Percentiles rank a stretch among this genome's conserved stretches.
These are phyloP conservation scores for Leuciscus idus DNA, from an alignment of 2,113 vertebrate genomes.

Conservation along the genomic window DNA sequence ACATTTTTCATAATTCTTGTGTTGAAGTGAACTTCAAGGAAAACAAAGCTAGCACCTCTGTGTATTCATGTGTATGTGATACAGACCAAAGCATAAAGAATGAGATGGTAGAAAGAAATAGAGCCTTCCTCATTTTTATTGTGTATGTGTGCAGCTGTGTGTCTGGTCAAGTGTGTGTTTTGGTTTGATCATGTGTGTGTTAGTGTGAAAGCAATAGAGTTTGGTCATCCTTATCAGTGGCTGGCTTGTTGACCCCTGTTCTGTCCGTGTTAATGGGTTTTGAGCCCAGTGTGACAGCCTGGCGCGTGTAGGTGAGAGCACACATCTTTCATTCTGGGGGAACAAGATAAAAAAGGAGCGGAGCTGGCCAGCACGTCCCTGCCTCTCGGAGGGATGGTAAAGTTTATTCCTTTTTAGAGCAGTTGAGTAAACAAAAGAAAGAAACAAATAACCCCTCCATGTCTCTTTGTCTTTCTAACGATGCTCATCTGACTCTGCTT, in stretches of 20 bases:
- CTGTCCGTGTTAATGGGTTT: conserved; percentile 45
- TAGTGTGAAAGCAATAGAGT: conserved; percentile 52
- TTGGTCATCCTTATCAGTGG: conserved; percentile 40
- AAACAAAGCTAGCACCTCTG: not conserved
- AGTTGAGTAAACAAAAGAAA: conserved; percentile 32
- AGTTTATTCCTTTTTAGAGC: conserved; percentile 40
- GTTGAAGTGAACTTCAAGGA: conserved; percentile 1
- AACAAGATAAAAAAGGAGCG: conserved; percentile 20
- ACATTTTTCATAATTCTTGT: not conserved
- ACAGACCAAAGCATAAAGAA: not conserved
- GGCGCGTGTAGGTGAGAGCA: not conserved
- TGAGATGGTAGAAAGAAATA: not conserved
- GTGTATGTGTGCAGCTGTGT: not conserved
- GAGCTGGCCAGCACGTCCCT: not conserved
- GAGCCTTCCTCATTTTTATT: not conserved
- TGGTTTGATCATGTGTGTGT: not conserved
- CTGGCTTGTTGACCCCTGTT: conserved; percentile 38
- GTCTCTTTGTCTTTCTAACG: conserved; percentile 14
- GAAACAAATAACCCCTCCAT: conserved; percentile 22
- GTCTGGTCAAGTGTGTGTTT: not conserved
- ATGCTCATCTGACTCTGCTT: conserved; percentile 38
- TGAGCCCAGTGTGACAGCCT: conserved; percentile 12
- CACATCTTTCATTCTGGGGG: conserved; percentile 20
- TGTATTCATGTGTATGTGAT: not conserved
- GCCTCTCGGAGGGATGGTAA: not conserved